A percentile compares a stretch with the other conserved stretches of the same genome.
Evolutionary conservation across 2,888 invertebrate genomes (phyloP).

Genomic region (Ceratothoa steindachneri): DNA sequence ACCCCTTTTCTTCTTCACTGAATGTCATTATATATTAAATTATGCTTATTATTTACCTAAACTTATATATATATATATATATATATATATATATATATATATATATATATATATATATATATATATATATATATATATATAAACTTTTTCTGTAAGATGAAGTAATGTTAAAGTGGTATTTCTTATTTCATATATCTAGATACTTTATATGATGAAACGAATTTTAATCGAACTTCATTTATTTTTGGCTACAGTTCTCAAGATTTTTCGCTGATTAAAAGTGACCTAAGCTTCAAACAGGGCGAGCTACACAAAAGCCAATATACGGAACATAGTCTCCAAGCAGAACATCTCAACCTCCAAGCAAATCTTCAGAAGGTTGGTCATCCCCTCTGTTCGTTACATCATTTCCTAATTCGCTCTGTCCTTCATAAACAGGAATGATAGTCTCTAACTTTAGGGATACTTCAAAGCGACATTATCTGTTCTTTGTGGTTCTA

Average conservation of each 20-base stretch:
- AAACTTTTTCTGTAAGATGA: too few relatives aligned
- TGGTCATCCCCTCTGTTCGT: too few relatives aligned
- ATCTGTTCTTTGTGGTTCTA: too few relatives aligned
- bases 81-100: slow-evolving; percentile 25
- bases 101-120: slow-evolving; percentile 28
- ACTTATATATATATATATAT: slow-evolving; percentile 30
- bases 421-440: too few relatives aligned
- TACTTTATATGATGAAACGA: too few relatives aligned
- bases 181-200: too few relatives aligned
- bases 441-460: too few relatives aligned
- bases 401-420: too few relatives aligned
- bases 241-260: slow-evolving; percentile 50
- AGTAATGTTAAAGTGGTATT: too few relatives aligned
- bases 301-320: slow-evolving; percentile 62
- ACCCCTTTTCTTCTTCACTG: too few relatives aligned
- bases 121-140: slow-evolving; percentile 22
- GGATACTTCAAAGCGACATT: too few relatives aligned
- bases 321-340: slow-evolving; percentile 63
- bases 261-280: slow-evolving; percentile 55
- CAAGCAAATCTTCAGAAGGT: slow-evolving; percentile 55
- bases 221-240: background rate
- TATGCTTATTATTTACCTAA: slow-evolving; percentile 23
- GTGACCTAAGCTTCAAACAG: slow-evolving; percentile 58
- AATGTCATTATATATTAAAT: slow-evolving; percentile 18
- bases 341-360: slow-evolving; percentile 59